Evolutionary conservation across 2,113 vertebrate species (phyloP).

Genomic region (Crotophaga sulcirostris): DNA sequence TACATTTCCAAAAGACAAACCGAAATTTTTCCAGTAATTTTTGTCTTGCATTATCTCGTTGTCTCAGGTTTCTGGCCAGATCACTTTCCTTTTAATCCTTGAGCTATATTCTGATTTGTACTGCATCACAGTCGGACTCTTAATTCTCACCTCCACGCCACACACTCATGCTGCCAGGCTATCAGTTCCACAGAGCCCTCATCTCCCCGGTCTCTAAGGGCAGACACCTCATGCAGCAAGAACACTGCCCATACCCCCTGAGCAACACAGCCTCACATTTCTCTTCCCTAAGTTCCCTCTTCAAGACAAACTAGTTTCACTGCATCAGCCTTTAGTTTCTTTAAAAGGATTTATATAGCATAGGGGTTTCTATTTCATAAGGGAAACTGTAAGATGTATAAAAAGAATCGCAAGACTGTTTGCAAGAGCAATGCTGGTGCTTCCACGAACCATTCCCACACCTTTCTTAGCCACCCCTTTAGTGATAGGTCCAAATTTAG

Average conservation of each 20-base stretch:
- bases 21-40: neutral
- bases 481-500: neutral
- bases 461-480: neutral
- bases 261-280: neutral
- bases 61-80: neutral
- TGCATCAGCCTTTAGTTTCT: neutral
- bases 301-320: neutral
- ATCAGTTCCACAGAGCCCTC: neutral
- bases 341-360: neutral
- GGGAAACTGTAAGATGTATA: neutral
- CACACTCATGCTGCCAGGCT: accelerated
- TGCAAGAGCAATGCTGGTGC: neutral
- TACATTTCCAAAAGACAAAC: neutral
- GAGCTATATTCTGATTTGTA: neutral
- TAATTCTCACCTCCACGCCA: neutral
- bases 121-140: neutral
- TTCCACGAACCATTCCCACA: neutral
- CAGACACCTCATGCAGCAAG: neutral
- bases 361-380: neutral
- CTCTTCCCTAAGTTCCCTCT: neutral
- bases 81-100: neutral
- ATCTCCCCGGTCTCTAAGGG: neutral
- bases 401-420: neutral
- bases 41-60: neutral
- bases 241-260: neutral